Base-by-base conservation (phyloP, 1,140 invertebrate species). In the Pseudomyrmex gracilis region DNA sequence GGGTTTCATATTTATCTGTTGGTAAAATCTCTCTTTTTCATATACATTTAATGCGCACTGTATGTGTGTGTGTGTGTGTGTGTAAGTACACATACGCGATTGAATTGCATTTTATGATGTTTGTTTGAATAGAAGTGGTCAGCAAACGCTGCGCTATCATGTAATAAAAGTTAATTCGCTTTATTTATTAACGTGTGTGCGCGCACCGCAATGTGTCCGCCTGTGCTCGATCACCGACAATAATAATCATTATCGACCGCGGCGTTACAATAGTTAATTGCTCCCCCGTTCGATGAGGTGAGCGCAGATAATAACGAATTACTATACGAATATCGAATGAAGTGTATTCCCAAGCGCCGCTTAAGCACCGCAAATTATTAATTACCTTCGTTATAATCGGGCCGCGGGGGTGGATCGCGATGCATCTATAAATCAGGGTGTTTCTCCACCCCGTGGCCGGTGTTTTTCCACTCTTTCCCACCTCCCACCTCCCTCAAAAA, bases 291-390 rank as follows among this genome's bases (percentile, higher is more conserved):
- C 86, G 85, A 87, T 87, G 86, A 84, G 83, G 86, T 63, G 82
- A 60, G 17, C 85, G 82, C 78, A 87, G 73, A 87, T 84, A 80
- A 80, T 84, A 87, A 87, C 86, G 86, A 87, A 80, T 87, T 87
- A 80, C 66, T 80, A 87, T 87, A 87, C 82, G 68, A 87, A 83
- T 87, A 87, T 87, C 86, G 86, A 87, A 80, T 87, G 86, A 87
- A 87, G 78, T 74, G 78, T 80, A 82, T 82, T 82, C 78, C 78
- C 78, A 74, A 87, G 73, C 85, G 80, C 45, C 82, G 60, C 82
- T 86, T 87, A 87, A 87, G 86, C 76, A 85, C 86, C 86, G 71
- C 70, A 84, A 83, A 88, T 87, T 87, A 88, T 88, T 88, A 88
- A 88, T 88, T 88, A 87, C 87, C 61, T 74, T 77, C 82, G 82